Conservation (phyloP, 2,797 vertebrate species). For the Pantherophis vulpinus region DNA sequence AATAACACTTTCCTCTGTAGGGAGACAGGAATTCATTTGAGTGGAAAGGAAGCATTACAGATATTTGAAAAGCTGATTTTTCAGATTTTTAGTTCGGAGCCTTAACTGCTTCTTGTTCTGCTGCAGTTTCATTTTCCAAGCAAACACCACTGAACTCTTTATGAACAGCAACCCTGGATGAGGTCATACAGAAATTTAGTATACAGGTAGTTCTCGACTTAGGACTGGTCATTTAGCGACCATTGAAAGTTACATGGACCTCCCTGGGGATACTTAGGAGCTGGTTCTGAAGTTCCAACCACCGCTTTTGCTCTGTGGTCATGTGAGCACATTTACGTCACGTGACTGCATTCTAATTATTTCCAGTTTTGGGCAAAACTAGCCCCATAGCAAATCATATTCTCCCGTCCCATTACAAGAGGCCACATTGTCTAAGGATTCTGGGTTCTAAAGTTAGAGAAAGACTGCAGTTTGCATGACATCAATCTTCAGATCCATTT, state of each 20-base stretch:
- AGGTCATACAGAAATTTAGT: neutral
- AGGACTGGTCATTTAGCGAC: neutral
- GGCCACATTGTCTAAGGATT: neutral
- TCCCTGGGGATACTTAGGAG: neutral
- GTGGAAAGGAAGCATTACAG: neutral
- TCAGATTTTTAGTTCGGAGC: neutral
- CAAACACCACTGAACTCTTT: neutral
- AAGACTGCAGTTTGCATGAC: neutral
- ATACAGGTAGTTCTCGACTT: neutral
- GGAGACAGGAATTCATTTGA: neutral
- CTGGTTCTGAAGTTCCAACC: neutral
- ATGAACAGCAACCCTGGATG: neutral
- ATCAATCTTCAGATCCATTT: neutral
- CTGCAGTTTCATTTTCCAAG: neutral
- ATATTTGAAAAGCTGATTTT: neutral
- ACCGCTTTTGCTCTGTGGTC: neutral
- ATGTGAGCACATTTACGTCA: neutral
- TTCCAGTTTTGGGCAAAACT: neutral
- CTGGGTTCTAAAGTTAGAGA: neutral
- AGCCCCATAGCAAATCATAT: neutral
- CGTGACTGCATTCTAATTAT: neutral
- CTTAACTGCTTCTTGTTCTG: neutral
- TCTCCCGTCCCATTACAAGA: neutral
- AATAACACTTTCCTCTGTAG: too few relatives aligned
- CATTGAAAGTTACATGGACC: neutral